Base-by-base conservation (phyloP, 2,888 invertebrate species). In the Agriopis marginaria region DNA sequence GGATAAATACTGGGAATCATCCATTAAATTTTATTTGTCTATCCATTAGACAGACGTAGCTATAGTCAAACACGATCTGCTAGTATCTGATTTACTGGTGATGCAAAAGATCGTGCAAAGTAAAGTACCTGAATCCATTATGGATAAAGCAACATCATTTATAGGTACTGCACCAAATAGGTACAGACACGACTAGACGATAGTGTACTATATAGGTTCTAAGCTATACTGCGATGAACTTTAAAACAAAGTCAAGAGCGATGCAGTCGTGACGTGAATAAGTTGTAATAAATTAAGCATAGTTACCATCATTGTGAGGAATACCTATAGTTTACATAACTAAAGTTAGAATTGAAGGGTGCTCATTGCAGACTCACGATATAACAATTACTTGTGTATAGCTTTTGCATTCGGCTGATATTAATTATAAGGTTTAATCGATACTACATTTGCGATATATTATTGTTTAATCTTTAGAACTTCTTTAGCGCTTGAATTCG, bases 201-300 rank as follows among this genome's bases (percentile, higher is more conserved):
- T 56, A 44, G n/a, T 12, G 12, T 23, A n/a, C 53, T 62, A 62
- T 62, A 62, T 53, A 62, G 62, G 62, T 62, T 53, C 32, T 32
- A n/a, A 62, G 53, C 53, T 68, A 53, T 65, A 54, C 53, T 47
- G 61, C 49, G 50, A 39, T 63, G 67, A 68, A 63, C 63, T 68
- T 63, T 70, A 65, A 58, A 56, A 55, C 32, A 60, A 71, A 71
- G 66, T 74, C 69, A 72, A 75, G 73, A 47, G 66, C 74, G 51
- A 66, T 49, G 40, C 49, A 51, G 65, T 72, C 73, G 64, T 70
- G 73, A 74, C 68, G 64, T 64, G 73, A 73, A 50, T 70, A 53
- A 59, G 56, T 54, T 68, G 61, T 63, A 60, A 68, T 65, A 70
- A 73, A 72, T 74, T 55, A 65, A 71, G 55, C 10, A 14, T 61